A percentile compares a stretch with the other conserved stretches of the same genome.
Evolutionary conservation across 2,888 invertebrate genomes (phyloP).

Genomic region (Theretra japonica): DNA sequence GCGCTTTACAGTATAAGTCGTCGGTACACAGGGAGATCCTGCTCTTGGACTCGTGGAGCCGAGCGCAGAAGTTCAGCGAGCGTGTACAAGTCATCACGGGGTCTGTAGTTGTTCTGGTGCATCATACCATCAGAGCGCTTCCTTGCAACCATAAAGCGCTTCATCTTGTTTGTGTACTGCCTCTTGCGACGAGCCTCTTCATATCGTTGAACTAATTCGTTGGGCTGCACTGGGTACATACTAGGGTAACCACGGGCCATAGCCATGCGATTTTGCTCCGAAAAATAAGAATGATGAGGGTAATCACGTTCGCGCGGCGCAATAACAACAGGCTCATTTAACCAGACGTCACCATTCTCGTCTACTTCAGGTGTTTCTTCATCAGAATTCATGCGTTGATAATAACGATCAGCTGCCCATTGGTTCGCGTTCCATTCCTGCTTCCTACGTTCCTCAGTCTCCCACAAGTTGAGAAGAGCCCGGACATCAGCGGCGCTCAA

Average conservation of each 20-base stretch:
- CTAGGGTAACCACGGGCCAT: slow-evolving; percentile 73
- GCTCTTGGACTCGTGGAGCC: slow-evolving; percentile 81
- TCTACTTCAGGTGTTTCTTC: slow-evolving; percentile 81
- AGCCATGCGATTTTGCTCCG: slow-evolving; percentile 78
- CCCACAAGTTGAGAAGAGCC: slow-evolving; percentile 85
- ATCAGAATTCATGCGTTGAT: slow-evolving; percentile 71
- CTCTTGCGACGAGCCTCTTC: slow-evolving; percentile 80
- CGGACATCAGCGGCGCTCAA: slow-evolving; percentile 86
- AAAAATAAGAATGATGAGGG: slow-evolving; percentile 77
- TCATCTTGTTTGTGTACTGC: slow-evolving; percentile 80
- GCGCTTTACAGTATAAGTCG: slow-evolving; percentile 84
- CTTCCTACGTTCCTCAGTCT: slow-evolving; percentile 84
- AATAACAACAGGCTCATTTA: slow-evolving; percentile 84
- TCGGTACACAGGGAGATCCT: slow-evolving; percentile 85
- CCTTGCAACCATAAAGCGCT: slow-evolving; percentile 87
- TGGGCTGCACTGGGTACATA: slow-evolving; percentile 73
- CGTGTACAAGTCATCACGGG: slow-evolving; percentile 85
- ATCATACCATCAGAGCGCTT: slow-evolving; percentile 78
- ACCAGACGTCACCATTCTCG: slow-evolving; percentile 85
- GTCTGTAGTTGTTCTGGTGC: slow-evolving; percentile 75
- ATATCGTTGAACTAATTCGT: slow-evolving; percentile 74
- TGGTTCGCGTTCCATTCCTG: slow-evolving; percentile 79
- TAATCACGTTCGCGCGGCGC: slow-evolving; percentile 71
- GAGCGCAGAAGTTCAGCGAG: slow-evolving; percentile 84
- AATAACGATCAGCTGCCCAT: slow-evolving; percentile 73